Base-by-base conservation (phyloP, 2,888 invertebrate species). In the Creontiades dilutus region DNA sequence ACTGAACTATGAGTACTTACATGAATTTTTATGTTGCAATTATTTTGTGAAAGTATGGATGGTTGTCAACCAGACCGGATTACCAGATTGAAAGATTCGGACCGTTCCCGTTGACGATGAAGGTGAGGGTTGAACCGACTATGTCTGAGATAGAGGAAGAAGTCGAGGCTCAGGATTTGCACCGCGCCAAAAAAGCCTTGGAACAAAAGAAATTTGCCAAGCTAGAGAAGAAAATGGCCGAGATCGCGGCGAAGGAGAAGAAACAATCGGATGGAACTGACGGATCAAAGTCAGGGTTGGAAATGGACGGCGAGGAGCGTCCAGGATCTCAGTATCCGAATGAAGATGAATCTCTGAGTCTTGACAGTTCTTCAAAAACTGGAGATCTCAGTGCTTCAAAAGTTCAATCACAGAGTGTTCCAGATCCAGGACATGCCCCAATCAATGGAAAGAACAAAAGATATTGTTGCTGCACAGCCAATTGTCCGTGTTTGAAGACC, bases 1-100 rank as follows among this genome's bases (percentile, higher is more conserved):
- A n/a, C n/a, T n/a, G n/a, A n/a, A n/a, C n/a, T n/a, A n/a, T n/a
- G n/a, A 48, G 48, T 48, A 48, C 48, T 48, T 37, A 37, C 11
- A 52, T 52, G 3, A 52, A 14, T 52, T 52, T 52, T 5, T 61
- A 11, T 23, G 0, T 57, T 57, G 5, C 1, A n/a, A 57, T n/a
- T 5, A 57, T 68, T 11, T 23, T 9, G 12, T 68, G 11, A 23
- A 46, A 91, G 91, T 91, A 91, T 28, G 92, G 91, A 9, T 90
- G 91, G 90, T 68, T 91, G 48, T 89, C 91, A 0, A 78, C 89
- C 3, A 90, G 87, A 46, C 90, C 86, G 12, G 92, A 91, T 19
- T 91, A 91, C 84, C 81, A 85, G n/a, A 85, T 92, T 37, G 92
- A 92, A 47, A 48, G 89, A 13, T 89, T 89, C 47, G 91, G 91